Percentiles rank a stretch among this genome's conserved stretches.
phyloP scores from a whole-genome alignment of 2,888 invertebrate genomes.

The Nephrotoma guestfalica region DNA sequence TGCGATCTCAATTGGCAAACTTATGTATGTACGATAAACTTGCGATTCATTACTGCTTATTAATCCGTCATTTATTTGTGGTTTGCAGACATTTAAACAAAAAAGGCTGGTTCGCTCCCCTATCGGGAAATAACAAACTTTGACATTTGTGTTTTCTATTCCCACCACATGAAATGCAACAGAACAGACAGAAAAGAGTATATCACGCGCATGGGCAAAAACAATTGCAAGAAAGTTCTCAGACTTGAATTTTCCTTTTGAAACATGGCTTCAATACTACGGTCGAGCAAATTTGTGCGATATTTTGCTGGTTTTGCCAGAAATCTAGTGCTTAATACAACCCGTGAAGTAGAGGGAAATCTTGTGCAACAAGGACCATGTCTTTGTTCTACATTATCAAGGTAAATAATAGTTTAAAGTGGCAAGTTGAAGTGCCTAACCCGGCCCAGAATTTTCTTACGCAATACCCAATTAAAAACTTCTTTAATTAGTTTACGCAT shows the following conservation, averaged over 20 bases:
- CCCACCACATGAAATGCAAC: not conserved
- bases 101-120: not conserved
- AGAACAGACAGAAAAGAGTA: not conserved
- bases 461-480: conserved; percentile 14
- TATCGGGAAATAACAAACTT: not conserved
- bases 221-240: not conserved
- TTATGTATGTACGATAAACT: too few relatives aligned
- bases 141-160: not conserved
- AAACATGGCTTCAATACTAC: conserved; percentile 31
- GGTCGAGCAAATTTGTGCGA: conserved; percentile 60
- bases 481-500: not conserved
- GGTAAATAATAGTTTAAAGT: conserved; percentile 21
- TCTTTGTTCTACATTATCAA: conserved; percentile 34
- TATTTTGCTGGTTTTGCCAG: conserved; percentile 58
- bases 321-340: conserved; percentile 49
- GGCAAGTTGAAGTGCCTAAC: conserved; percentile 1
- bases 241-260: not conserved
- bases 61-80: too few relatives aligned
- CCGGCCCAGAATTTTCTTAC: conserved; percentile 15
- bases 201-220: not conserved
- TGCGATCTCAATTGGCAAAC: too few relatives aligned
- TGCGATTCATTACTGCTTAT: too few relatives aligned
- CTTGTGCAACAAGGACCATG: conserved; percentile 37
- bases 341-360: conserved; percentile 47
- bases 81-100: too few relatives aligned